Percentiles rank a stretch among this genome's conserved stretches.
These are phyloP conservation scores for Phania funesta DNA, from an alignment of 2,888 invertebrate genomes.

Conservation along the genomic window DNA sequence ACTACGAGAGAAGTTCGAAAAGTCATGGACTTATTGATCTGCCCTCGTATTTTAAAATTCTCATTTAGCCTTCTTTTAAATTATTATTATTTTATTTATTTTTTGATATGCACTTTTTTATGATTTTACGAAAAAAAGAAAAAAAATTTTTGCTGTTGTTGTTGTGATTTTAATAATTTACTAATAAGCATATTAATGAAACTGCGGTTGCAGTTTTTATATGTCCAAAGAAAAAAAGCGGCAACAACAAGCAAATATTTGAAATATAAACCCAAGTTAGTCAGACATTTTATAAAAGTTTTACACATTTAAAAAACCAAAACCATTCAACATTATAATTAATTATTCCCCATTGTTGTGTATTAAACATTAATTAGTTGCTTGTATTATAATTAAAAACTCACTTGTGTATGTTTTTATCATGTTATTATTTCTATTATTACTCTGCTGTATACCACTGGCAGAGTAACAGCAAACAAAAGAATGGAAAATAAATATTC, in stretches of 20 bases:
- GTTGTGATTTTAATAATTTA: slow-evolving; percentile 23
- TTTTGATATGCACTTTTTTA: too few species aligned
- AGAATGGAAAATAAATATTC: neutral
- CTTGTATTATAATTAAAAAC: slow-evolving; percentile 69
- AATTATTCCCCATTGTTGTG: slow-evolving; percentile 68
- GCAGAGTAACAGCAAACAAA: neutral
- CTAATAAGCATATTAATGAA: slow-evolving; percentile 32
- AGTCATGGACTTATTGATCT: too few species aligned
- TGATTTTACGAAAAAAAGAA: too few species aligned
- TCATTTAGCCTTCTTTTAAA: too few species aligned
- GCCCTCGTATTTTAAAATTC: too few species aligned
- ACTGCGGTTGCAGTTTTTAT: neutral
- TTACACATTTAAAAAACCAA: neutral
- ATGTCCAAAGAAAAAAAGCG: neutral
- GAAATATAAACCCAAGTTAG: neutral
- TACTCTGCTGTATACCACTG: neutral
- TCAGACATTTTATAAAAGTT: neutral
- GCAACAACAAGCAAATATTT: neutral
- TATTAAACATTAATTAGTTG: slow-evolving; percentile 69
- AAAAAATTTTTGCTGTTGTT: neutral
- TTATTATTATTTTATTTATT: too few species aligned
- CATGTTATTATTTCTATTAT: slow-evolving; percentile 5
- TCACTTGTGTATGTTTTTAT: slow-evolving; percentile 61
- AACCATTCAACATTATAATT: slow-evolving; percentile 58
- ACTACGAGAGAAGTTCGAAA: too few species aligned